Base-by-base conservation (phyloP, 2,888 invertebrate species). In the Augiades crinisus region DNA sequence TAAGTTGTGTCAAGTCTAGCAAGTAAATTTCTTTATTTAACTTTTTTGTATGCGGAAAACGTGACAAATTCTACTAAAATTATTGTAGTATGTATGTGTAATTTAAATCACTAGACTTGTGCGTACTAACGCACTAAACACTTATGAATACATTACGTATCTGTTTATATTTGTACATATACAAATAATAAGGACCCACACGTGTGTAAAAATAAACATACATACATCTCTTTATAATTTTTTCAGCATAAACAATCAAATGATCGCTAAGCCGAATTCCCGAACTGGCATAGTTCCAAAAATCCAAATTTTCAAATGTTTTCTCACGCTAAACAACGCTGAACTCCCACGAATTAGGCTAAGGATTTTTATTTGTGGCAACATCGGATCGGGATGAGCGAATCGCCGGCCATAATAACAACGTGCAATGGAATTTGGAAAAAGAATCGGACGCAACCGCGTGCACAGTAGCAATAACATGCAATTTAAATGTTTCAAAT, bases 401-500 rank as follows among this genome's bases (percentile, higher is more conserved):
- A 85, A 87, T 84, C 84, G 80, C 78, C 74, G 70, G 65, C 63
- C 73, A 75, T 88, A 87, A 89, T 89, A 83, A 87, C 80, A 85
- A 78, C 77, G 71, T 70, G 68, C 67, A 64, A 67, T 63, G 63
- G 80, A 78, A 85, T 88, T 88, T 86, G 80, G 81, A 72, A 70
- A 72, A 77, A 71, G 70, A 67, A 67, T 65, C 69, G 70, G 61
- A 59, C 55, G 58, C 62, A 58, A 58, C 67, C 78, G 80, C 80
- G 79, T 81, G 86, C 87, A 88, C 89, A 76, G 89, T 89, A 89
- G 89, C 89, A 78, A 77, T 78, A 84, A 84, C 83, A 76, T 82
- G 79, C 81, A 88, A 89, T 89, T 88, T 89, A 89, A 89, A 89
- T 89, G 82, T 81, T 89, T 88, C 80, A 75, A 81, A 89, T 89